Percentiles rank a stretch among this genome's conserved stretches.
phyloP scores from a whole-genome alignment of 37 sponge, comb jelly and placozoan species.

The Bolinopsis microptera region DNA sequence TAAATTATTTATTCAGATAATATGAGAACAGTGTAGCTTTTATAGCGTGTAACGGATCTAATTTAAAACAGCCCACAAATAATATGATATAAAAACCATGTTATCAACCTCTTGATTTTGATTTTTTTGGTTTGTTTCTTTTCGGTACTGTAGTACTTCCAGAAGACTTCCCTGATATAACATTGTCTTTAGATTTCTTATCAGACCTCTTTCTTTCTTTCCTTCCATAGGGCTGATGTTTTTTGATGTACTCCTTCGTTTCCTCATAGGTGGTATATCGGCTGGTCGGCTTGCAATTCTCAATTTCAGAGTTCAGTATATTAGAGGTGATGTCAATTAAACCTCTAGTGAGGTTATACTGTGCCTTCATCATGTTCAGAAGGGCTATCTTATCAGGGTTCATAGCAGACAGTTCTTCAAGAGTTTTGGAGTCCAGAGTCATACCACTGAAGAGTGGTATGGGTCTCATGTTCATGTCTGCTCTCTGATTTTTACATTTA shows the following conservation, averaged over 20 bases:
- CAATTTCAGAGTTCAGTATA: constrained; percentile 43
- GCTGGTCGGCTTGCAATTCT: not conserved
- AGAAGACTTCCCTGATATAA: too few relatives aligned
- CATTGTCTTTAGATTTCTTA: too few relatives aligned
- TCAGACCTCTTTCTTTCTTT: not conserved
- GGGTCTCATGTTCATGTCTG: constrained; percentile 26
- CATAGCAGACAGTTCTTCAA: constrained; percentile 40
- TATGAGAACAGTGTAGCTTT: too few relatives aligned
- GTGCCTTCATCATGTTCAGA: constrained; percentile 57
- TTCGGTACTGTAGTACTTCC: too few relatives aligned
- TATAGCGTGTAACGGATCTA: too few relatives aligned
- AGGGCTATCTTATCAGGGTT: constrained; percentile 48
- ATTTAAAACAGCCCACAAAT: too few relatives aligned
- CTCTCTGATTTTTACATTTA: not conserved
- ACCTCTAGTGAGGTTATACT: constrained; percentile 38
- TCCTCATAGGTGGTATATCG: not conserved
- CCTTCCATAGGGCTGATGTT: constrained; percentile 12
- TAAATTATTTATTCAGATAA: too few relatives aligned
- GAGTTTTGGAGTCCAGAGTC: constrained; percentile 23
- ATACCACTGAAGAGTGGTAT: constrained; percentile 31
- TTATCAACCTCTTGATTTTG: too few relatives aligned
- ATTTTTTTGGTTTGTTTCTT: too few relatives aligned
- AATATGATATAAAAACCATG: too few relatives aligned
- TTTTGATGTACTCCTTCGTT: constrained; percentile 11
- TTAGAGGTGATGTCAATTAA: constrained; percentile 26